These are phyloP conservation scores for Falco punctatus DNA, from an alignment of 2,113 vertebrate genomes.

Conservation along the genomic window DNA sequence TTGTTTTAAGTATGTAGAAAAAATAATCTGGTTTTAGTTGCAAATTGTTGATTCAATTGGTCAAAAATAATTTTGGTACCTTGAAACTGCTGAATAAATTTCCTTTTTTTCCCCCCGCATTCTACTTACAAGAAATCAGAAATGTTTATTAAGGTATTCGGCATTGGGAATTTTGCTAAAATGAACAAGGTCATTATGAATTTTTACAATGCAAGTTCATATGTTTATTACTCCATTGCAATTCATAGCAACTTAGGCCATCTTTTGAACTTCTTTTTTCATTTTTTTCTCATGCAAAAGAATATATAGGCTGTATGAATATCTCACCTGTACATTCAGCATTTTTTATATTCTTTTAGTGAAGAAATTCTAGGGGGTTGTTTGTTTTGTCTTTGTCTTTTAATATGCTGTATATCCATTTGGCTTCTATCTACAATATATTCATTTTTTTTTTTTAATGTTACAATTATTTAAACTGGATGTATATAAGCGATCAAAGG, in stretches of 20 bases:
- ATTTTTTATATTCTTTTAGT: neutral
- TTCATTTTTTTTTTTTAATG: neutral
- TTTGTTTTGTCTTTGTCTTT: neutral
- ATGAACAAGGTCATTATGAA: neutral
- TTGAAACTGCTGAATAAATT: neutral
- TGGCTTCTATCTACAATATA: neutral
- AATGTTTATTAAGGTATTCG: neutral
- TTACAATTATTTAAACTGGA: neutral
- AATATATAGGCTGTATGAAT: neutral
- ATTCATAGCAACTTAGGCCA: neutral
- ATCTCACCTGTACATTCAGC: neutral
- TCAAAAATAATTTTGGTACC: neutral
- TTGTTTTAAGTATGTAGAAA: neutral
- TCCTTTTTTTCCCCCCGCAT: neutral
- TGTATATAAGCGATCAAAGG: neutral
- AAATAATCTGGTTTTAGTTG: fast-evolving
- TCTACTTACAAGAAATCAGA: neutral
- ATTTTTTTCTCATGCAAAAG: neutral
- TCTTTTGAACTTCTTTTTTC: neutral
- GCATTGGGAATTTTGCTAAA: neutral
- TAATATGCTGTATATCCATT: neutral
- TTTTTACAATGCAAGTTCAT: neutral
- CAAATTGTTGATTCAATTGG: neutral
- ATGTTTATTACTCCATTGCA: neutral
- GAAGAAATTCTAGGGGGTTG: fast-evolving